These are phyloP conservation scores for Camelus bactrianus DNA, from an alignment of 2,113 vertebrate species.

Conservation along the genomic window DNA sequence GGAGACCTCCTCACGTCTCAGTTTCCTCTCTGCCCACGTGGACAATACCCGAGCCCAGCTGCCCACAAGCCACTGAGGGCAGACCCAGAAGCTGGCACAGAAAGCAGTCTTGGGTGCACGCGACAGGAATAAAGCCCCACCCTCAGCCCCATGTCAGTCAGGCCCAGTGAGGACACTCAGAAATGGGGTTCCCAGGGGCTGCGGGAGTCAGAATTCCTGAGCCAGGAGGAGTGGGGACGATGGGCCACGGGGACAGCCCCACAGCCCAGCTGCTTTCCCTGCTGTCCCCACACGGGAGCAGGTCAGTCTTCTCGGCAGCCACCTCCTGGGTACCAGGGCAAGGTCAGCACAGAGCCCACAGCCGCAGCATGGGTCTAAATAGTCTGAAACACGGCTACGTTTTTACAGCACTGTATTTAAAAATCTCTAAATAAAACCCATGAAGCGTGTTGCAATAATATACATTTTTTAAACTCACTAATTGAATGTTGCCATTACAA, in stretches of 20 bases:
- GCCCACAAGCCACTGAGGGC: neutral
- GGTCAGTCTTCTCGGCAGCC: neutral
- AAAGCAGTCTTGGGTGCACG: fast-evolving
- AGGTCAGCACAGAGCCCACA: neutral
- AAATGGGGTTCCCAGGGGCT: neutral
- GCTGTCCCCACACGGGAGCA: too few species aligned
- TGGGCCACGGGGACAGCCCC: neutral
- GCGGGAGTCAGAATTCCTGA: neutral
- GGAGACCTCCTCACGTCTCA: neutral
- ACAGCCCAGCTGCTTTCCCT: fast-evolving
- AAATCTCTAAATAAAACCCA: conserved; percentile 77
- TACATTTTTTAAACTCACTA: conserved; percentile 82
- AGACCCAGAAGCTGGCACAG: neutral
- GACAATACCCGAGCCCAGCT: neutral
- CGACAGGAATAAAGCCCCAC: fast-evolving
- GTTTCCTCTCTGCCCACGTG: neutral
- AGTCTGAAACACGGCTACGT: conserved; percentile 64
- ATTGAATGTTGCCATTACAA: conserved; percentile 81
- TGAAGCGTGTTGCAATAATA: conserved; percentile 79
- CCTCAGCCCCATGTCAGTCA: neutral
- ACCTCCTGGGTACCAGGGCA: neutral
- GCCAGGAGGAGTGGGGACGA: fast-evolving
- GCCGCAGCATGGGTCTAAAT: conserved; percentile 29
- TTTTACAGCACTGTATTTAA: conserved; percentile 73
- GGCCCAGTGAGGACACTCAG: neutral